Conservation (phyloP, 2,797 vertebrate species). For the Esox lucius region DNA sequence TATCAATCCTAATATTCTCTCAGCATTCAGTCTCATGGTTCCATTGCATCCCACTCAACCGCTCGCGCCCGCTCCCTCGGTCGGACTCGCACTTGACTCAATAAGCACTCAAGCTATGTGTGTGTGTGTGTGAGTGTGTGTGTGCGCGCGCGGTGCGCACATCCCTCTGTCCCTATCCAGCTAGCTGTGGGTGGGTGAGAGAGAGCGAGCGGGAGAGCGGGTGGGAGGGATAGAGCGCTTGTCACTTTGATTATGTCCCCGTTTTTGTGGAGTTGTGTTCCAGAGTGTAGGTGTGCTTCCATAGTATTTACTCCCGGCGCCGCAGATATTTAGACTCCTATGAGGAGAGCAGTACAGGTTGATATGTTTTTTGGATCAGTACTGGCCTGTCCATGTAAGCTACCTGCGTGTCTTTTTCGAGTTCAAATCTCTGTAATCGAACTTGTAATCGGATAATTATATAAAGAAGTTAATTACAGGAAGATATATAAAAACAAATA, state of each 20-base stretch:
- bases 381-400: neutral
- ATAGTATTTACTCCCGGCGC: neutral
- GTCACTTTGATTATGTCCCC: conserved; percentile 62
- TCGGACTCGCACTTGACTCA: neutral
- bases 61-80: neutral
- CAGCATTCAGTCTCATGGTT: neutral
- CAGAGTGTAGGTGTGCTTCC: conserved; percentile 51
- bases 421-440: neutral
- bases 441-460: neutral
- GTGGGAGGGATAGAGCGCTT: conserved; percentile 43
- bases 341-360: neutral
- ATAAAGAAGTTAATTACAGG: neutral
- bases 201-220: conserved; percentile 36
- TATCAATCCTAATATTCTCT: neutral
- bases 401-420: neutral
- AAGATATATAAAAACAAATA: no score
- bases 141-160: neutral
- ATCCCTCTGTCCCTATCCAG: conserved; percentile 5
- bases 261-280: conserved; percentile 66
- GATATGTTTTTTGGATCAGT: neutral
- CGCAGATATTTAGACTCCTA: neutral
- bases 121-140: no score
- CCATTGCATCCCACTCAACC: neutral
- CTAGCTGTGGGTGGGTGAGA: conserved; percentile 28
- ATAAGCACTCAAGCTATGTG: neutral